Evolutionary conservation across 2,113 vertebrate genomes (phyloP), one percentile per base, ranked within the genome.

Genomic region (Crotophaga sulcirostris): DNA sequence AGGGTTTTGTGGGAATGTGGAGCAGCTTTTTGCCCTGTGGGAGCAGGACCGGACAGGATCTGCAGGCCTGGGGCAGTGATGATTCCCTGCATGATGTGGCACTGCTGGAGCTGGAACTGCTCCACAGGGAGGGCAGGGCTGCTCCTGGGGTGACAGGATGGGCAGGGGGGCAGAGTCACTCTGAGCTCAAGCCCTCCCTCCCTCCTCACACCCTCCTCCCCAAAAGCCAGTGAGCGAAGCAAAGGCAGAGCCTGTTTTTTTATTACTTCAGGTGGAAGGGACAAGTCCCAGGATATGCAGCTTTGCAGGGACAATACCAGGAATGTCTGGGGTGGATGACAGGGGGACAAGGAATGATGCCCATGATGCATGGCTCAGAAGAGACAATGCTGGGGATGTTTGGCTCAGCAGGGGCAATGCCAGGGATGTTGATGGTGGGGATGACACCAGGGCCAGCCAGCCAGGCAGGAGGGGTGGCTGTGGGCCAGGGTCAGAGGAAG

Each of bases 401-500:
- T 14, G 19, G 44, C 26, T 42, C n/a, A 34, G 51, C 2, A 0
- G n/a, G 15, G 20, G 7, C 6, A 5, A 13, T 0, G 0, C 14
- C 18, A 9, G 68, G 44, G 40, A 5, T 3, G 9, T 5, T 17
- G 66, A 4, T 5, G 42, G 8, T 10, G 38, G 40, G 11, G 17
- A 18, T 1, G 7, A 4, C 29, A 21, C 17, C 1, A 3, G 24
- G 10, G 40, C 9, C 16, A 44, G 5, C 2, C 15, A 4, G 40
- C 55, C 40, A 8, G 15, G 31, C 24, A 28, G 12, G 47, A 49
- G 47, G 20, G 5, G 51, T 2, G 11, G 25, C 70, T 26, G 25
- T 0, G 6, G 9, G 60, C 72, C 2, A 5, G 34, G 29, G 2
- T 96, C 60, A 95, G 28, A 80, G 36, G 72, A 99, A 99, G 84